Percentiles rank a stretch among this genome's conserved stretches.
Evolutionary conservation across 2,113 vertebrate species (phyloP).

Genomic region (Tapirus terrestris): DNA sequence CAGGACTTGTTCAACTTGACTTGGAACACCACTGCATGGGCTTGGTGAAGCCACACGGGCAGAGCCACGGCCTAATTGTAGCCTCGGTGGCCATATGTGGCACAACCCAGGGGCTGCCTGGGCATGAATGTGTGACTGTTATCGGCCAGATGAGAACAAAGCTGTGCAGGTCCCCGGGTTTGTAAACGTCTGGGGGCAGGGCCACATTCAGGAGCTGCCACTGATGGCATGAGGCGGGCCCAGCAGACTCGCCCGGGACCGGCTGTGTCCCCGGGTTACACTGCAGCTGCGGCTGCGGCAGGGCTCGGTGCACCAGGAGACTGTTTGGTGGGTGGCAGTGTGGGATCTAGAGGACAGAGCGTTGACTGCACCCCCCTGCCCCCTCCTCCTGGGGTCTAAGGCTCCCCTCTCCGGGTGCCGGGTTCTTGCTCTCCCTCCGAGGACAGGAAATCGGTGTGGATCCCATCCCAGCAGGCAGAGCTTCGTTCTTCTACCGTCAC

Average conservation of each 20-base stretch:
- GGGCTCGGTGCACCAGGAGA: not conserved
- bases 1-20: not conserved
- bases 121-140: not conserved
- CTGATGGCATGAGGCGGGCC: not conserved
- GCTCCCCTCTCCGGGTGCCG: not conserved
- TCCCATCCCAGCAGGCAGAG: not conserved
- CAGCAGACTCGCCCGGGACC: not conserved
- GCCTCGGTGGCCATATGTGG: not conserved
- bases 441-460: not conserved
- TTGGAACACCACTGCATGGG: not conserved
- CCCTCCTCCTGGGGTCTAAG: not conserved
- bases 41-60: not conserved
- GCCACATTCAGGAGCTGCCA: not conserved
- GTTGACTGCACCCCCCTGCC: fast-evolving
- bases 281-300: not conserved
- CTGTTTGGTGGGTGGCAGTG: not conserved
- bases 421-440: not conserved
- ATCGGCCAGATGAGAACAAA: not conserved
- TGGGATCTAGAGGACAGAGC: not conserved
- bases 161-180: not conserved
- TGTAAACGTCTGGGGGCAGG: not conserved
- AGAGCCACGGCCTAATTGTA: not conserved
- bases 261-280: not conserved
- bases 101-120: not conserved
- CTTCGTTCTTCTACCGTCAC: not conserved